phyloP scores from a whole-genome alignment of 2,888 invertebrate species.

The Clitarchus hookeri region DNA sequence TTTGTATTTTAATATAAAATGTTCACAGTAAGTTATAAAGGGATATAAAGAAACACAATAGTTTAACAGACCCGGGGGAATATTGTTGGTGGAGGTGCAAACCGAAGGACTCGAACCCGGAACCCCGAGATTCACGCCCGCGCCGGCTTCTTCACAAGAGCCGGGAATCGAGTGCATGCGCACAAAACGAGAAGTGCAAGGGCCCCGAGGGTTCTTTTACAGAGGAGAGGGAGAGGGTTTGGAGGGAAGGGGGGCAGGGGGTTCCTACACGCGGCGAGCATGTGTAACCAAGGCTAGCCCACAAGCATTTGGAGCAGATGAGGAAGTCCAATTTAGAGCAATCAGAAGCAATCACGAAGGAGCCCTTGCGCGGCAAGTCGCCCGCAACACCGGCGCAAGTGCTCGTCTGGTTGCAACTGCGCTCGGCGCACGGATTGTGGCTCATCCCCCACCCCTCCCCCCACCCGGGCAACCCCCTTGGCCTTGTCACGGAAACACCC shows the following conservation, averaged over 20 bases:
- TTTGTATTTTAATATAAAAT: no score
- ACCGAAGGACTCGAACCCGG: no score
- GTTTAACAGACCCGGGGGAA: no score
- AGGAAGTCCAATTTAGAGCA: constrained; percentile 38
- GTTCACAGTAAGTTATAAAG: no score
- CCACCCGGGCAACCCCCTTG: not conserved
- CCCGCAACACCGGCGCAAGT: not conserved
- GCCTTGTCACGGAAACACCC: no score
- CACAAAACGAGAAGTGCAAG: no score
- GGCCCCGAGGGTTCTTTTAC: no score
- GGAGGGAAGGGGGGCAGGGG: not conserved
- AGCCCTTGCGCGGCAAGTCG: not conserved
- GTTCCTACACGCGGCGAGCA: constrained; percentile 6
- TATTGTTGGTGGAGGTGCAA: no score
- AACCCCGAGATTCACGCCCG: no score
- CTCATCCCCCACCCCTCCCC: not conserved
- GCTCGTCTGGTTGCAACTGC: not conserved
- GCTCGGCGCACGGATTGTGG: not conserved
- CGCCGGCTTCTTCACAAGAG: no score
- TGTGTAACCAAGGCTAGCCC: constrained; percentile 23
- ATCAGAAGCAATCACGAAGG: constrained; percentile 35
- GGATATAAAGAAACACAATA: no score
- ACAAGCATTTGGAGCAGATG: constrained; percentile 31
- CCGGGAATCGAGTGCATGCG: no score
- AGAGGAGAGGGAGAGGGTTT: not conserved